Evolutionary conservation across 2,113 vertebrate genomes (phyloP).

Genomic region (Podocnemis expansa): DNA sequence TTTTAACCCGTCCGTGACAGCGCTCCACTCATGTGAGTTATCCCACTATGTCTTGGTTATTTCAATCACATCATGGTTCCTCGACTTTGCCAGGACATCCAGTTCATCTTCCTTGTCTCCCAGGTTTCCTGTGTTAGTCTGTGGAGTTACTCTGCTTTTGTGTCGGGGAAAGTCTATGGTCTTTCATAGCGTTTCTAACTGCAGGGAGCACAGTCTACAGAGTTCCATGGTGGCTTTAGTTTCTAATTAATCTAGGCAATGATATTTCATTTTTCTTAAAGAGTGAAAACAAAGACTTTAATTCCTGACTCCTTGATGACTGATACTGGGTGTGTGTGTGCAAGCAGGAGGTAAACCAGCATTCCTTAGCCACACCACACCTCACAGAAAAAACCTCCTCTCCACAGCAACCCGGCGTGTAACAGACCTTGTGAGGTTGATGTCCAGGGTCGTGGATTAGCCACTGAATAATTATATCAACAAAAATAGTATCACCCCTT

Average conservation of each 20-base stretch:
- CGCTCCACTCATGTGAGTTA: no score
- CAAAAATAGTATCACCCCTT: constrained; percentile 49
- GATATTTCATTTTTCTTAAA: neutral
- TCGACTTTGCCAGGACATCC: no score
- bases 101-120: no score
- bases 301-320: constrained; percentile 33
- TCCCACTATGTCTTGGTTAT: no score
- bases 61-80: no score
- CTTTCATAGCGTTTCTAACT: neutral
- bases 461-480: constrained; percentile 54
- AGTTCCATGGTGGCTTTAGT: constrained; percentile 17
- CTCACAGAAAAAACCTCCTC: neutral
- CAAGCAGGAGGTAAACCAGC: neutral
- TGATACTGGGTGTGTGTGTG: constrained; percentile 34
- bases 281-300: constrained; percentile 17
- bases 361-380: neutral
- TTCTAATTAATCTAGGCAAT: constrained; percentile 29
- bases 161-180: neutral
- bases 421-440: constrained; percentile 47
- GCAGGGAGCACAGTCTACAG: fast-evolving
- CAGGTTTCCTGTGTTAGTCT: neutral
- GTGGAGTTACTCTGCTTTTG: neutral
- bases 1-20: no score
- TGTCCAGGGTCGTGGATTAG: constrained; percentile 54
- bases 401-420: constrained; percentile 50